A percentile compares a stretch with the other conserved stretches of the same genome.
Conservation (phyloP, 2,113 vertebrate species). For the Axis porcinus region DNA sequence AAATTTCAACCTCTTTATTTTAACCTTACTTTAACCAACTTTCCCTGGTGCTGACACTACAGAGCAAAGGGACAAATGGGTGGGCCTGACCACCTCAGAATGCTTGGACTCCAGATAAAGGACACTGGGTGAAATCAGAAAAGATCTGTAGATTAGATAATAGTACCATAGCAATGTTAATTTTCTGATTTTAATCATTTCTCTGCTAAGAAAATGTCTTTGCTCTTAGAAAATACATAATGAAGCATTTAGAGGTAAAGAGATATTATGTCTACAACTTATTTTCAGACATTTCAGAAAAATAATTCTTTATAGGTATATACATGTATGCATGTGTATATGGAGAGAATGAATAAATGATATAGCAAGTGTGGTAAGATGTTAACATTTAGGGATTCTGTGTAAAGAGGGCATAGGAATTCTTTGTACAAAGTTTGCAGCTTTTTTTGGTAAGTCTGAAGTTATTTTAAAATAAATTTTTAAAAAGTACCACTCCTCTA, state of each 20-base stretch:
- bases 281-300: neutral
- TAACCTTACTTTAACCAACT: neutral
- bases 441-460: neutral
- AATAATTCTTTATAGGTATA: neutral
- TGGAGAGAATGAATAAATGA: neutral
- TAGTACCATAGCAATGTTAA: neutral
- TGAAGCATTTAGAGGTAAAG: neutral
- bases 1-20: neutral
- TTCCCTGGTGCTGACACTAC: neutral
- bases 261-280: neutral
- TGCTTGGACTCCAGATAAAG: neutral
- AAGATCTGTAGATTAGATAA: neutral
- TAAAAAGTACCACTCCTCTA: neutral
- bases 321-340: neutral
- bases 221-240: conserved; percentile 14
- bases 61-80: neutral
- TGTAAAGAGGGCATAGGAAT: neutral
- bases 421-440: neutral
- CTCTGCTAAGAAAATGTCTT: neutral
- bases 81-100: neutral
- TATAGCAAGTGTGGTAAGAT: neutral
- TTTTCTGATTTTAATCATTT: neutral
- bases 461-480: neutral
- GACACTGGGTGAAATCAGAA: neutral
- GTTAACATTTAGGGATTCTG: neutral